Evolutionary conservation across 2,797 vertebrate species (phyloP), one percentile per base, ranked within the genome.

Genomic region (Coregonus sp.): DNA sequence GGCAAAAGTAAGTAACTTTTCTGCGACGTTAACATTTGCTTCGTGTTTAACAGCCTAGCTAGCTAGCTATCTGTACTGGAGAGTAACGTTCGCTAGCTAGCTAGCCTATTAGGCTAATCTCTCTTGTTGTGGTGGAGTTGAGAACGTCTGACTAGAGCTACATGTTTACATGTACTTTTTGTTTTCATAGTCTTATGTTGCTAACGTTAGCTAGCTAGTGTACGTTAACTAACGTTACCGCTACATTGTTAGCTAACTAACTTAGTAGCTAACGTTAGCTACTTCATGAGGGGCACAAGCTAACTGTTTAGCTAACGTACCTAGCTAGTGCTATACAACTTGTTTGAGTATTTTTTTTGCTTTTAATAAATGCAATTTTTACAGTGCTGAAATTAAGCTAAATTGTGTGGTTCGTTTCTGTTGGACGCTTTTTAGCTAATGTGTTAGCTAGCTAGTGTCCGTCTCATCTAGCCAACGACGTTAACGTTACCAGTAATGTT

Each of bases 1-100:
- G 92, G 93, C 95, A 88, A 93, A 91, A 85, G 84, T 91, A 89
- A 89, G 87, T 16, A 15, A 59, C 31, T 5, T 71, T 9, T 33
- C 50, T 54, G 68, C 61, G 4, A 25, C 61, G 25, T 18, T 67
- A 77, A 71, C 63, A 25, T 68, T 74, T n/a, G 59, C n/a, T 51
- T 73, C 31, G 81, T 74, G 50, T 86, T 86, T 81, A 85, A 86
- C 25, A 69, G 50, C 74, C 75, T 78, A 78, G 75, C 78, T 81
- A 78, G 75, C 78, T 81, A 77, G 66, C 78, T 67, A 31, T 78
- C 86, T 82, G 82, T 75, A 63, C 89, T 56, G 33, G 4, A 29
- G 51, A 47, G 89, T 91, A 91, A 78, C 56, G 31, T 37, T 68
- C 70, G 78, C 81, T 80, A 77, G 11, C 61, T 67, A 35, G 68